These are phyloP conservation scores for Temnopleurus reevesii DNA, from an alignment of 53 echinoderm and acorn worm genomes.

Conservation along the genomic window DNA sequence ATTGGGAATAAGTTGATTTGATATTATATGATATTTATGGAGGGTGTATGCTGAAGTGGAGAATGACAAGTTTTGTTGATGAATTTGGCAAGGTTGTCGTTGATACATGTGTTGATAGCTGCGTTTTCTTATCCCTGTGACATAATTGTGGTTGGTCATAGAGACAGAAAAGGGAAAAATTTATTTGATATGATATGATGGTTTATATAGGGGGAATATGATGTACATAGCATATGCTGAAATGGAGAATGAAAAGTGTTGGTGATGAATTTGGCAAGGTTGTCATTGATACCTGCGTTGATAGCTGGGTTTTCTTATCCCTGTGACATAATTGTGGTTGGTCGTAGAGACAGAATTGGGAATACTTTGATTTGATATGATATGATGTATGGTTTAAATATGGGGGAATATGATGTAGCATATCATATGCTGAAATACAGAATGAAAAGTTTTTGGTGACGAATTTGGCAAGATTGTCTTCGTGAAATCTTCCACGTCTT, in stretches of 20 bases:
- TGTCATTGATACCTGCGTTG: background rate
- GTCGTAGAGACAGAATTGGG: background rate
- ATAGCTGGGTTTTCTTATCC: constrained; percentile 28
- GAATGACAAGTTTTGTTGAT: background rate
- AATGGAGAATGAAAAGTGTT: background rate
- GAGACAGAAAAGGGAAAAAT: background rate
- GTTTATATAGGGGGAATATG: too few species aligned
- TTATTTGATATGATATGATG: background rate
- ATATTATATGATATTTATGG: background rate
- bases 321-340: constrained; percentile 34
- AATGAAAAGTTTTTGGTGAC: background rate
- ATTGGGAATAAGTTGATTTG: background rate
- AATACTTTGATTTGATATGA: background rate
- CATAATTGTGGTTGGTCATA: constrained; percentile 19
- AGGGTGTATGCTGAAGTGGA: background rate
- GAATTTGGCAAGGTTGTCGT: background rate
- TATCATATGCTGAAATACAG: background rate
- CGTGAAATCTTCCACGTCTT: too few species aligned
- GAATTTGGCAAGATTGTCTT: background rate
- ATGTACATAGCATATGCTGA: background rate
- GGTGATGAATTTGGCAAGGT: background rate
- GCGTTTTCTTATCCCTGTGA: constrained; percentile 24
- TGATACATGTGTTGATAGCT: constrained; percentile 19
- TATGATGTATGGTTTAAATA: background rate
- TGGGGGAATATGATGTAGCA: background rate